A percentile compares a stretch with the other conserved stretches of the same genome.
Conservation (phyloP, 2,113 vertebrate species). For the Condylura cristata region DNA sequence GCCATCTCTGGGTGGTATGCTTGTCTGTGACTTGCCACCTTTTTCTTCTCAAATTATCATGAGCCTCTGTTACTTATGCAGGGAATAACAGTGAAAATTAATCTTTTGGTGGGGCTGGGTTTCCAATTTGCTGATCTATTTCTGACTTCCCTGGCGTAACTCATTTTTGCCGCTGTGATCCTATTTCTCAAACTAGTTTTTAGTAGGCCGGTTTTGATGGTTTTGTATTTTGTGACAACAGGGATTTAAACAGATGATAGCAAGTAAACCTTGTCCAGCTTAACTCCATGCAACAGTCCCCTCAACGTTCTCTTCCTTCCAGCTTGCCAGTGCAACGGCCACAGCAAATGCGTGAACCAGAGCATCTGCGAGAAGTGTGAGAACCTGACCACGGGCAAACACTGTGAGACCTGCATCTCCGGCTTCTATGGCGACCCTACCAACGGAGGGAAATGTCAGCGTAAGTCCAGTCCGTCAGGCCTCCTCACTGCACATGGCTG, state of each 20-base stretch:
- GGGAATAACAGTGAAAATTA: background rate
- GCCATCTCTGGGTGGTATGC: background rate
- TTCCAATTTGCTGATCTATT: slow-evolving; percentile 10
- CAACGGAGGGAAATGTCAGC: slow-evolving; percentile 96
- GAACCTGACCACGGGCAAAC: slow-evolving; percentile 95
- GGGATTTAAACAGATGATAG: background rate
- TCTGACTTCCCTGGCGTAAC: background rate
- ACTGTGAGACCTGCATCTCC: slow-evolving; percentile 96
- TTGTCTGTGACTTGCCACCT: background rate
- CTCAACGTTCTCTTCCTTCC: slow-evolving; percentile 57
- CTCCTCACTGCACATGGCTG: background rate
- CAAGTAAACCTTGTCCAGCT: background rate
- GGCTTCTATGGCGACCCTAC: slow-evolving; percentile 98
- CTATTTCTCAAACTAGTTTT: slow-evolving; percentile 44
- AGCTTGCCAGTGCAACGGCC: slow-evolving; percentile 99
- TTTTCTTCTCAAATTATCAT: slow-evolving; percentile 27
- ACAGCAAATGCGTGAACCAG: slow-evolving; percentile 96
- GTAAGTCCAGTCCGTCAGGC: slow-evolving; percentile 87
- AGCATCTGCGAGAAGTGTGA: slow-evolving; percentile 97
- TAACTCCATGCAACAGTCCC: background rate
- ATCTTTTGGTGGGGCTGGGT: background rate
- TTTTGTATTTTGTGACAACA: slow-evolving; percentile 30
- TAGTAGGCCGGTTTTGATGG: background rate
- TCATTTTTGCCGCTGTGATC: slow-evolving; percentile 19
- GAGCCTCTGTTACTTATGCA: slow-evolving; percentile 38